These are phyloP conservation scores for Orussus abietinus DNA, from an alignment of 1,140 invertebrate genomes.

Conservation along the genomic window DNA sequence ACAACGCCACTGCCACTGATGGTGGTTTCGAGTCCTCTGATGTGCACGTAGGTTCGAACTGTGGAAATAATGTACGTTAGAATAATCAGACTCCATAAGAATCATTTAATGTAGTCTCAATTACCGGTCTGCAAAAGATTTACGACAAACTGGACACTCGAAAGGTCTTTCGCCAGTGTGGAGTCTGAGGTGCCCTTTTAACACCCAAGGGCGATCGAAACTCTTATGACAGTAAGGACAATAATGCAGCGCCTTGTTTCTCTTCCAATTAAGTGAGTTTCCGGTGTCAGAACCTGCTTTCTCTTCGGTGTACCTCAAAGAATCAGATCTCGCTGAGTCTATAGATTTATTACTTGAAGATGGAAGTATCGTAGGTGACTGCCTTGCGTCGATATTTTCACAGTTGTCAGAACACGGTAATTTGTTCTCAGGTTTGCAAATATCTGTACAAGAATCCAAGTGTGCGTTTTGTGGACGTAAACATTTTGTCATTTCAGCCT, in stretches of 20 bases:
- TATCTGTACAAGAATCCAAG: too few relatives aligned
- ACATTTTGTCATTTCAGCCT: too few relatives aligned
- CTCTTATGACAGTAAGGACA: conserved; percentile 56
- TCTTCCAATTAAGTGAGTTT: conserved; percentile 35
- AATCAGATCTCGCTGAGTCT: too few relatives aligned
- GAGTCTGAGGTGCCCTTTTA: conserved; percentile 64
- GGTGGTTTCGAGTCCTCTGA: conserved; percentile 66
- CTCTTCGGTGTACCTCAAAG: too few relatives aligned
- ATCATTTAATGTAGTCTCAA: conserved; percentile 9
- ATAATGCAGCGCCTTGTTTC: conserved; percentile 43
- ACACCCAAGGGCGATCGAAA: conserved; percentile 64
- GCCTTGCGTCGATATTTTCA: too few relatives aligned
- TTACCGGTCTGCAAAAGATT: conserved; percentile 72
- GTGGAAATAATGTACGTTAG: conserved; percentile 11
- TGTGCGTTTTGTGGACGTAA: too few relatives aligned
- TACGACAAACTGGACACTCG: conserved; percentile 64
- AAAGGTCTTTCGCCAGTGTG: conserved; percentile 70
- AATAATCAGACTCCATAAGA: conserved; percentile 6
- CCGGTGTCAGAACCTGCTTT: conserved; percentile 16
- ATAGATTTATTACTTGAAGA: too few relatives aligned
- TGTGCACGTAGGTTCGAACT: conserved; percentile 70
- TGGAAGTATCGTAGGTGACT: too few relatives aligned
- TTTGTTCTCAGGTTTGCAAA: too few relatives aligned
- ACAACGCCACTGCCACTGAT: conserved; percentile 66
- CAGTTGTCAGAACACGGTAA: too few relatives aligned